Evolutionary conservation across 2,888 invertebrate genomes (phyloP).

Genomic region (Empis stercorea): DNA sequence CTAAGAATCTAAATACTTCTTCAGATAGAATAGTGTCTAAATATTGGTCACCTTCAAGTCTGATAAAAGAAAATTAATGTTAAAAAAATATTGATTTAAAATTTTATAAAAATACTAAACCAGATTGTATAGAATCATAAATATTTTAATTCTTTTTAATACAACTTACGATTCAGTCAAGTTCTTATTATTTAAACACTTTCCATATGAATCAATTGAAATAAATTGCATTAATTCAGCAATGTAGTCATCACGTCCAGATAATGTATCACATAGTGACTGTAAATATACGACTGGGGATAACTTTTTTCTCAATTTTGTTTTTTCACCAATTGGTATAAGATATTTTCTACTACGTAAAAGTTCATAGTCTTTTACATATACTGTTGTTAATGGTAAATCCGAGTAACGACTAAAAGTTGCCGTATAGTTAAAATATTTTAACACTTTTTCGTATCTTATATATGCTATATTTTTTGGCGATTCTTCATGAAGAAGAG

Average conservation of each 20-base stretch:
- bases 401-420: constrained; percentile 67
- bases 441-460: constrained; percentile 45
- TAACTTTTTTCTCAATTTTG: constrained; percentile 35
- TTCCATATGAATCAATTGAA: constrained; percentile 64
- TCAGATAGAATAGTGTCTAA: constrained; percentile 47
- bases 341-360: constrained; percentile 44
- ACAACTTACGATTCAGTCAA: constrained; percentile 46
- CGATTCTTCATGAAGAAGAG: constrained; percentile 72
- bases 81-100: no score
- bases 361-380: constrained; percentile 45
- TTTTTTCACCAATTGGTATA: constrained; percentile 42
- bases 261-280: constrained; percentile 67
- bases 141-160: no score
- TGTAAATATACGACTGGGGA: constrained; percentile 65
- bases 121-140: no score
- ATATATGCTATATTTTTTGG: constrained; percentile 67
- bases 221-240: constrained; percentile 59
- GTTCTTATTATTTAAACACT: constrained; percentile 62
- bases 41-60: constrained; percentile 42
- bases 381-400: constrained; percentile 61
- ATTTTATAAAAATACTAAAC: neutral
- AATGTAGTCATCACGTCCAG: constrained; percentile 62
- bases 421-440: constrained; percentile 63
- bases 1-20: constrained; percentile 48
- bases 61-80: no score